These are phyloP conservation scores for Platorchestia sp. DNA, from an alignment of 1,140 invertebrate species.

Conservation along the genomic window DNA sequence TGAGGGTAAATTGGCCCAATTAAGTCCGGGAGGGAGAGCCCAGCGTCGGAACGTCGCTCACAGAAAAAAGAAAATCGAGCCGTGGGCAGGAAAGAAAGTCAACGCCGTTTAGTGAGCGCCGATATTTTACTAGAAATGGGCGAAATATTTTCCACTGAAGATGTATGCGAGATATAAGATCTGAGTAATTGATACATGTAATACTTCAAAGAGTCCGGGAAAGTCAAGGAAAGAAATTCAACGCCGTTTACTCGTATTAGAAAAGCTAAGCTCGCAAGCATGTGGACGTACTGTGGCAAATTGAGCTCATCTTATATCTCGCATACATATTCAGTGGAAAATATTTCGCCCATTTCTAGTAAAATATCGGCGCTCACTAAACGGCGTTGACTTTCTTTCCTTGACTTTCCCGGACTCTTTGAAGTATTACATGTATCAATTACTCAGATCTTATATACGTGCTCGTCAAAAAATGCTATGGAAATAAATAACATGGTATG, in stretches of 20 bases:
- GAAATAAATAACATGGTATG: too few relatives aligned
- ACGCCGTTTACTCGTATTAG: neutral
- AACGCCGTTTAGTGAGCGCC: neutral
- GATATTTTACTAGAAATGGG: neutral
- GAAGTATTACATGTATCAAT: neutral
- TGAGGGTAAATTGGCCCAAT: conserved; percentile 51
- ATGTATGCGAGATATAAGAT: neutral
- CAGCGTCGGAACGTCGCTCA: neutral
- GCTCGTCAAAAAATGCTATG: too few relatives aligned
- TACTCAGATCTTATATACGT: neutral
- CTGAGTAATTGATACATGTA: neutral
- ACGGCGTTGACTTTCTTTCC: too few relatives aligned
- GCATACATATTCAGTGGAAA: neutral
- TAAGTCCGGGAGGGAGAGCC: conserved; percentile 19
- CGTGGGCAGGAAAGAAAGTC: neutral
- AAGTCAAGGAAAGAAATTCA: too few relatives aligned
- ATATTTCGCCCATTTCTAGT: neutral
- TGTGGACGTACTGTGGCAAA: too few relatives aligned
- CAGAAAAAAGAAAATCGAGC: neutral
- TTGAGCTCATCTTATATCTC: neutral
- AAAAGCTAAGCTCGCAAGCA: too few relatives aligned
- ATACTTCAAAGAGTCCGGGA: too few relatives aligned
- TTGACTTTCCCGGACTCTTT: too few relatives aligned
- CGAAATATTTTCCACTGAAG: neutral
- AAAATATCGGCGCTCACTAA: too few relatives aligned